Base-by-base conservation (phyloP, 2,797 vertebrate genomes). In the Bradypodion ventrale region DNA sequence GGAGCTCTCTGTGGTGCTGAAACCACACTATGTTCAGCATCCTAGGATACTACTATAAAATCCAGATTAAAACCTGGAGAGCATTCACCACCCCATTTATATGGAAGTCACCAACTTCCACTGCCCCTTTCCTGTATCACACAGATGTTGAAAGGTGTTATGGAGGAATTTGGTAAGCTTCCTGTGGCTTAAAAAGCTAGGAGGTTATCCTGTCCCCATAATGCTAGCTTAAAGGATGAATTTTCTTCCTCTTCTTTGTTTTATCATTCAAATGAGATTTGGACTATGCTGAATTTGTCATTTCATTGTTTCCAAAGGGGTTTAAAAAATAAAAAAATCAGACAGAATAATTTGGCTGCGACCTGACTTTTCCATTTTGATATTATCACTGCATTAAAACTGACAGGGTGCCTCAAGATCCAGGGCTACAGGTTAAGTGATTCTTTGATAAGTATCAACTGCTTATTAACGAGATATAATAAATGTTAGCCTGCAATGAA, bases 301-400 rank as follows among this genome's bases (percentile, higher is more conserved):
- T 72, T 72, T 72, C 21, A 10, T 60, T 77, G 62, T 77, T 77
- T 59, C 68, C 52, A 60, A 23, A 44, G 68, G 52, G 21, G 49
- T 80, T 29, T 19, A 19, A 21, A 56, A n/a, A n/a, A n/a, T n/a
- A n/a, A n/a, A n/a, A n/a, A n/a, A 37, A 37, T 1, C 21, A 35
- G 16, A 1, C 21, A 35, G 16, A 1, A 13, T 35, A 12, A 21
- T 72, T 2, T 21, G 70, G 42, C 52, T 72, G 37, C 0, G 0
- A 32, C 76, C 0, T 0, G 37, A 19, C 37, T 9, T 40, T 19
- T 66, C 46, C 40, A n/a, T 72, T 35, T 40, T 29, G 10, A 40
- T 10, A 10, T 16, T 16, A 27, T 59, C 37, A 35, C 46, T 13
- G 15, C 8, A 2, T 63, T 23, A 75, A 56, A 46, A n/a, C 15